phyloP scores from a whole-genome alignment of 2,888 invertebrate species.

The Tetropium fuscum region DNA sequence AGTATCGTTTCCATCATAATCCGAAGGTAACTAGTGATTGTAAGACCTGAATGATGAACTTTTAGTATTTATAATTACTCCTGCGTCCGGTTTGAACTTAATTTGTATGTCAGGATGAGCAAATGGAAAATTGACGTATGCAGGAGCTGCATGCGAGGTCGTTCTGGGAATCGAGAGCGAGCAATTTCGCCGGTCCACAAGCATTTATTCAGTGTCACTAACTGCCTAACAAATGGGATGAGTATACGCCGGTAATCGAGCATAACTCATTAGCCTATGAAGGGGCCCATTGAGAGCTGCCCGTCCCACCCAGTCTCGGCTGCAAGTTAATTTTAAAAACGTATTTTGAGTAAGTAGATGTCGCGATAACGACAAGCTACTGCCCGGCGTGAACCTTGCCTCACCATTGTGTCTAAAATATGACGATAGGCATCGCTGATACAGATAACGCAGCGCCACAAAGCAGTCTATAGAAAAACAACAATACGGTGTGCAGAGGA shows the following conservation, averaged over 20 bases:
- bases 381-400: constrained; percentile 60
- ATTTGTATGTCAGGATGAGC: neutral
- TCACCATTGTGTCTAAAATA: constrained; percentile 64
- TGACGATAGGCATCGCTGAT: constrained; percentile 64
- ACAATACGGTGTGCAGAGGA: constrained; percentile 47
- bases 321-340: constrained; percentile 62
- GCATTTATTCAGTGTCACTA: constrained; percentile 59
- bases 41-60: too few relatives aligned
- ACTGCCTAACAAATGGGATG: constrained; percentile 62
- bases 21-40: too few relatives aligned
- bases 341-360: constrained; percentile 62
- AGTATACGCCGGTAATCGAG: constrained; percentile 61
- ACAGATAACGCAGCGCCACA: constrained; percentile 57
- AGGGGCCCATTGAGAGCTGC: constrained; percentile 58
- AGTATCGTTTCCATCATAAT: too few relatives aligned
- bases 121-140: constrained; percentile 24
- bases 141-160: neutral
- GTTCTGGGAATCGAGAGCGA: constrained; percentile 20
- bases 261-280: constrained; percentile 64
- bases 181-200: constrained; percentile 35
- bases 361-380: constrained; percentile 56
- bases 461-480: constrained; percentile 47
- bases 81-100: neutral
- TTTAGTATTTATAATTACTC: constrained; percentile 1
- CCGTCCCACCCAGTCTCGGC: constrained; percentile 49